A percentile compares a stretch with the other conserved stretches of the same genome.
These are phyloP conservation scores for Harpagoxenus sublaevis DNA, from an alignment of 2,888 invertebrate genomes.

Conservation along the genomic window DNA sequence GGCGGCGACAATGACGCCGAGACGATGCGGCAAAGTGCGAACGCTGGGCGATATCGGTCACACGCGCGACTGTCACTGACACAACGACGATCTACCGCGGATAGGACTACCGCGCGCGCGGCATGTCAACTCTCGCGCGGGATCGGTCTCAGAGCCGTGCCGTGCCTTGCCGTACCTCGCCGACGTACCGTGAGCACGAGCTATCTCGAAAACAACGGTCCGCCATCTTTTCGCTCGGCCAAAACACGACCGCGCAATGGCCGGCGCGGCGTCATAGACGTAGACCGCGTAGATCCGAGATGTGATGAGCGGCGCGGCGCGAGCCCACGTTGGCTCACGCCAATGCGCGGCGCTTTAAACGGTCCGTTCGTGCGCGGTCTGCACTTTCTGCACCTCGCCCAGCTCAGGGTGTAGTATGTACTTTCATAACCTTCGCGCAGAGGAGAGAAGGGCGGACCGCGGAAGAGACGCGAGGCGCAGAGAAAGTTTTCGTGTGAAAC, in stretches of 20 bases:
- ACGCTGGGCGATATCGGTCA: not conserved
- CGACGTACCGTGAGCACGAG: constrained; percentile 61
- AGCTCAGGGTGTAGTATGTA: too few species aligned
- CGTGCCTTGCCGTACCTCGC: constrained; percentile 16
- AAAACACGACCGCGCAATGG: constrained; percentile 83
- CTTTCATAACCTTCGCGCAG: too few species aligned
- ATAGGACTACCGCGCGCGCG: constrained; percentile 31
- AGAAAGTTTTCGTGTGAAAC: not conserved
- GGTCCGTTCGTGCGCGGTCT: not conserved
- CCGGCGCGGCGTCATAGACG: constrained; percentile 66
- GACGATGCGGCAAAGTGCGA: constrained; percentile 6
- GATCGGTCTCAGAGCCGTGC: constrained; percentile 61
- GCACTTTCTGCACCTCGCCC: not conserved
- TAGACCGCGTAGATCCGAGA: not conserved
- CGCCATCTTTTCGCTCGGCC: constrained; percentile 83
- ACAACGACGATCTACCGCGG: constrained; percentile 16
- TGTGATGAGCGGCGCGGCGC: too few species aligned
- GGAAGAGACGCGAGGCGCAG: not conserved
- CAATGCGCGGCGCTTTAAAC: not conserved
- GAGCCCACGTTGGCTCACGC: not conserved
- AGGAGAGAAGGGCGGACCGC: too few species aligned
- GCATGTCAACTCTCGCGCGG: constrained; percentile 68
- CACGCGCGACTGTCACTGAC: not conserved
- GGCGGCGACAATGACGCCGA: constrained; percentile 25
- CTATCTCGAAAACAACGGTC: constrained; percentile 81